These are phyloP conservation scores for Pantherophis guttatus DNA, from an alignment of 2,113 vertebrate genomes.

Conservation along the genomic window DNA sequence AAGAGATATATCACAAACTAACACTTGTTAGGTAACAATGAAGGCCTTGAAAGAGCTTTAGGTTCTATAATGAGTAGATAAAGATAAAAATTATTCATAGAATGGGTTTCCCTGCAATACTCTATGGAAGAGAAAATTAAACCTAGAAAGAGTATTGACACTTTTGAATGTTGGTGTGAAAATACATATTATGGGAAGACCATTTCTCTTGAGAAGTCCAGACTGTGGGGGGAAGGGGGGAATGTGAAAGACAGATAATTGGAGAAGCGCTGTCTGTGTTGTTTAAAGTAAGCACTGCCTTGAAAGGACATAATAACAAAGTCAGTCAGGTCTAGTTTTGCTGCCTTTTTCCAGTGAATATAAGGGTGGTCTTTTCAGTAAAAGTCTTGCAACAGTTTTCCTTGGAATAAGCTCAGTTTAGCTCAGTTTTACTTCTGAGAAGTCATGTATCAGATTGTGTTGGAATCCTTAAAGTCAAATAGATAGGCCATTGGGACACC, in stretches of 20 bases:
- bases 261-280: not conserved
- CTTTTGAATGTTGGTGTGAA: not conserved
- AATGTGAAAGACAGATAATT: not conserved
- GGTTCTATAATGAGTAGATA: not conserved
- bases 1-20: not conserved
- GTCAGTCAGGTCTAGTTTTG: not conserved
- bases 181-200: not conserved
- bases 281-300: not conserved
- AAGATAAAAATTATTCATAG: not conserved
- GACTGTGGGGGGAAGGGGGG: not conserved
- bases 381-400: not conserved
- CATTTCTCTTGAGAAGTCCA: not conserved
- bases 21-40: not conserved
- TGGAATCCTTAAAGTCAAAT: not conserved
- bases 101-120: not conserved
- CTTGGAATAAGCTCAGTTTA: not conserved
- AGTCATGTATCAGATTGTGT: not conserved
- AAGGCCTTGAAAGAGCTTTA: not conserved
- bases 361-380: not conserved
- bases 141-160: not conserved
- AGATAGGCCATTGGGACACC: not conserved
- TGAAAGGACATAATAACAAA: not conserved
- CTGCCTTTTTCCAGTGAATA: not conserved
- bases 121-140: not conserved
- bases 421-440: not conserved